These are phyloP conservation scores for Manis pentadactyla DNA, from an alignment of 2,797 vertebrate species.

Conservation along the genomic window DNA sequence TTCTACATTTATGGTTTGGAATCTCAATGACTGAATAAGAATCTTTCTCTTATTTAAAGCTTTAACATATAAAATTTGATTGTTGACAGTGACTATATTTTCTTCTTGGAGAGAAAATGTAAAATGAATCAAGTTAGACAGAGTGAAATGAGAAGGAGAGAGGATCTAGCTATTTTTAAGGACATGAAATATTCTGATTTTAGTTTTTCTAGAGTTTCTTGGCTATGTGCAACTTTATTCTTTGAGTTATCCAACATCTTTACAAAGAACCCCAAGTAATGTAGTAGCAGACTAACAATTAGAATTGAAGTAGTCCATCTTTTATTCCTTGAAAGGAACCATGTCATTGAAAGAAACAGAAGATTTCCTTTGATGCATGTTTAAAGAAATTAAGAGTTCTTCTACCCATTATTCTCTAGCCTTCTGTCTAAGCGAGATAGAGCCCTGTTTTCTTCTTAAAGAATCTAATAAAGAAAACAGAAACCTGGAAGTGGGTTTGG, in stretches of 20 bases:
- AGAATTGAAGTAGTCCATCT: not conserved
- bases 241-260: not conserved
- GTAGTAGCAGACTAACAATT: not conserved
- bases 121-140: not conserved
- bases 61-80: not conserved
- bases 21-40: not conserved
- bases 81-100: not conserved
- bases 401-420: not conserved
- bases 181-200: not conserved
- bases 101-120: not conserved
- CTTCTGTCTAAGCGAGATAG: not conserved
- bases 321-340: not conserved
- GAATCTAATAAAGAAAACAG: not conserved
- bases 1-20: not conserved
- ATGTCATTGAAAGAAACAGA: not conserved
- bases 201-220: not conserved
- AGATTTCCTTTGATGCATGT: not conserved
- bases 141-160: not conserved
- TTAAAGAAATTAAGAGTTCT: not conserved
- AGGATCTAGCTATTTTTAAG: not conserved
- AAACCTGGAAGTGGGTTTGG: not conserved
- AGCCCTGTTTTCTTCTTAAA: not conserved
- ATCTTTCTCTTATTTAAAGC: not conserved
- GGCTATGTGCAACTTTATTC: not conserved
- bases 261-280: not conserved